phyloP scores from a whole-genome alignment of 2,888 invertebrate genomes.

The Cremastobaeus sp. region DNA sequence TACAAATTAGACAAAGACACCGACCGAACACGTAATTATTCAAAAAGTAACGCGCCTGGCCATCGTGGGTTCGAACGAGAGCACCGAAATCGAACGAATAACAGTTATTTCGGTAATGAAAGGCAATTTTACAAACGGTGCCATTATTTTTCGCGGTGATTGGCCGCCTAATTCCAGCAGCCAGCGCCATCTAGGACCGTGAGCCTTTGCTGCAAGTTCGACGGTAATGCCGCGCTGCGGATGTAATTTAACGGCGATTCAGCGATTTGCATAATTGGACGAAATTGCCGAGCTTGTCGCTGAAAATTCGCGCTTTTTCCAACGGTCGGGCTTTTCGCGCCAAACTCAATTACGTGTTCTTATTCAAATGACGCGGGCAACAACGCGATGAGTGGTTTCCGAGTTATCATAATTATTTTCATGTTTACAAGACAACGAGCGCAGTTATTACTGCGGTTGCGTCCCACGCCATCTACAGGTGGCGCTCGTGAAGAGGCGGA shows the following conservation, averaged over 20 bases:
- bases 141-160: conserved; percentile 5
- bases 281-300: conserved; percentile 62
- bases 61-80: too few relatives aligned
- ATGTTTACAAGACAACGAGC: conserved; percentile 12
- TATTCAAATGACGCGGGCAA: conserved; percentile 13
- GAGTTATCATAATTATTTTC: conserved; percentile 11
- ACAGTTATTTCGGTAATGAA: conserved; percentile 10
- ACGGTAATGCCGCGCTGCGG: conserved; percentile 63
- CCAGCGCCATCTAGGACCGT: not conserved
- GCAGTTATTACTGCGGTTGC: too few relatives aligned
- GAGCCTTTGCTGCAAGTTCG: conserved; percentile 53
- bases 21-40: not conserved
- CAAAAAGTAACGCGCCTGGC: not conserved
- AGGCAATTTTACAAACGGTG: not conserved
- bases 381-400: conserved; percentile 16
- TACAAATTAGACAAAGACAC: not conserved
- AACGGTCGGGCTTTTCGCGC: conserved; percentile 8
- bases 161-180: too few relatives aligned
- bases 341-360: conserved; percentile 13
- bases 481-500: not conserved
- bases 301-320: conserved; percentile 50
- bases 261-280: conserved; percentile 69
- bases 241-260: conserved; percentile 68
- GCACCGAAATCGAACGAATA: not conserved
- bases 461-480: too few relatives aligned